These are phyloP conservation scores for mouse (Mus musculus) DNA, from an alignment of 2,113 vertebrate species.

Conservation along the genomic window DNA sequence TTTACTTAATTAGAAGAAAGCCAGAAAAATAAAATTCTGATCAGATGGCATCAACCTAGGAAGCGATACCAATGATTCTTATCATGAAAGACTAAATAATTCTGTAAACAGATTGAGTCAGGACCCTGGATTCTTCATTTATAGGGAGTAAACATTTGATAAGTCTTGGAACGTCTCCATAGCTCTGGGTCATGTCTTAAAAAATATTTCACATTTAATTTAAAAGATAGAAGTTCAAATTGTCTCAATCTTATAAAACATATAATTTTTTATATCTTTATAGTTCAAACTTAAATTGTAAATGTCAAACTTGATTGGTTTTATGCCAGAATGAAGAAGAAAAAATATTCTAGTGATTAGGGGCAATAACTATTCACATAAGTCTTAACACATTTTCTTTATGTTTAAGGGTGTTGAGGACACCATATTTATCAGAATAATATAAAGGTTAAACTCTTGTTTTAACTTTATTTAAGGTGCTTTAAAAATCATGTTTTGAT, in stretches of 20 bases:
- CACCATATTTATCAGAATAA: not conserved
- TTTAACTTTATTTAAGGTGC: not conserved
- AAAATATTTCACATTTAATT: not conserved
- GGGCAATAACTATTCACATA: not conserved
- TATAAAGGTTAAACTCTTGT: not conserved
- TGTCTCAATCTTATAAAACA: not conserved
- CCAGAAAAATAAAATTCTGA: not conserved
- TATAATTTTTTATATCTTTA: not conserved
- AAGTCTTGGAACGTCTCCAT: not conserved
- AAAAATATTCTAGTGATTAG: not conserved
- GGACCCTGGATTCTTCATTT: not conserved
- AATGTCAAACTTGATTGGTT: not conserved
- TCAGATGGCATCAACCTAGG: not conserved
- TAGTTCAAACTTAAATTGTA: not conserved
- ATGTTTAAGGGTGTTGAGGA: fast-evolving
- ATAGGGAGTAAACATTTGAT: not conserved
- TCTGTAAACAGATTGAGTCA: not conserved
- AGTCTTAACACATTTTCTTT: not conserved
- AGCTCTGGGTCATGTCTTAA: not conserved
- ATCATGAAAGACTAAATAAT: not conserved
- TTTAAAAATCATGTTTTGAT: constrained; percentile 37
- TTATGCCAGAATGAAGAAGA: not conserved
- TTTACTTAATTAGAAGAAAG: not conserved
- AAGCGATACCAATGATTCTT: not conserved
- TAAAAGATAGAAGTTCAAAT: not conserved